Evolutionary conservation across 2,797 vertebrate species (phyloP).

Genomic region (Epinephelus malabaricus): DNA sequence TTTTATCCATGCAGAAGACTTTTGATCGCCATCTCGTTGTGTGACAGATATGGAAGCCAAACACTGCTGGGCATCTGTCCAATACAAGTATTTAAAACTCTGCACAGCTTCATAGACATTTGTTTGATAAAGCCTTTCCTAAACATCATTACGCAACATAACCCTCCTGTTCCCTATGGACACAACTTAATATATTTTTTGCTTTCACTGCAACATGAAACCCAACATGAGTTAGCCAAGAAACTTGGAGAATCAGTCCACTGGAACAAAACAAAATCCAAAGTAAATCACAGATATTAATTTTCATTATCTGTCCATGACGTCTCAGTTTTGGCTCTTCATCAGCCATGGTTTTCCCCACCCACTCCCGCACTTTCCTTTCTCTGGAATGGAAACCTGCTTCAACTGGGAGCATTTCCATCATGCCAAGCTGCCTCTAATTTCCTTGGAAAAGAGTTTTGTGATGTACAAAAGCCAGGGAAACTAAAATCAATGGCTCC

Average conservation of each 20-base stretch:
- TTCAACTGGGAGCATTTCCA: slow-evolving; percentile 9
- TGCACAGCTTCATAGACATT: slow-evolving; percentile 11
- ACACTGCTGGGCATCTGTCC: slow-evolving; percentile 38
- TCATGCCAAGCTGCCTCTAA: not conserved
- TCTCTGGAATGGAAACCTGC: not conserved
- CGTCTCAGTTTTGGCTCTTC: not conserved
- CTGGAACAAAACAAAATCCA: slow-evolving; percentile 1
- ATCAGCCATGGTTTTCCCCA: not conserved
- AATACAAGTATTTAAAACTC: slow-evolving; percentile 32
- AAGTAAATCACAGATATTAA: not conserved
- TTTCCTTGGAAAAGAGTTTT: slow-evolving; percentile 19
- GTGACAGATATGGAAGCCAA: slow-evolving; percentile 46
- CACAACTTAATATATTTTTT: not conserved
- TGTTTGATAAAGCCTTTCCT: slow-evolving; percentile 11
- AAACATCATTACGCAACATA: slow-evolving; percentile 12
- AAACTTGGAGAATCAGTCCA: not conserved
- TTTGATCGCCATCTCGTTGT: slow-evolving; percentile 39
- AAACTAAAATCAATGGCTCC: no score
- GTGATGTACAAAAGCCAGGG: not conserved
- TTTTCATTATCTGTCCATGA: not conserved
- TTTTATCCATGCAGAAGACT: slow-evolving; percentile 32
- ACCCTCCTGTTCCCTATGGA: not conserved
- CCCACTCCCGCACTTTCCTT: not conserved
- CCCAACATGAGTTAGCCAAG: not conserved
- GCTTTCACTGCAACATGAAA: slow-evolving; percentile 16